A percentile compares a stretch with the other conserved stretches of the same genome.
phyloP scores from a whole-genome alignment of 2,113 vertebrate species.

The Athene cunicularia region DNA sequence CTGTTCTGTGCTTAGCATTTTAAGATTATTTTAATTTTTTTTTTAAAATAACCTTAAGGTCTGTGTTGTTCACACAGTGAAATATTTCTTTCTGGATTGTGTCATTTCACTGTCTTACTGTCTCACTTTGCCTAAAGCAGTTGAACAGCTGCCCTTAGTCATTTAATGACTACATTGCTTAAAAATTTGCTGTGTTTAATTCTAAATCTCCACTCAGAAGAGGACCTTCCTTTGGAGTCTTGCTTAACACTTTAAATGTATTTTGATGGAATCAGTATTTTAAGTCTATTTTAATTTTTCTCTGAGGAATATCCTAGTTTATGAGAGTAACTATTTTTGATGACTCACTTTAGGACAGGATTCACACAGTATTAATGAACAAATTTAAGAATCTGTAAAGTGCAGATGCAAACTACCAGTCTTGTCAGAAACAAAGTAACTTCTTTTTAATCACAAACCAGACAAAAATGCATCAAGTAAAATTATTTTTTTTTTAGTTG shows the following conservation, averaged over 20 bases:
- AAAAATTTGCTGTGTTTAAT: neutral
- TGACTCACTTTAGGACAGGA: neutral
- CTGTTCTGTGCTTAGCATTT: neutral
- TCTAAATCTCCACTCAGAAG: neutral
- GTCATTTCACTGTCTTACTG: neutral
- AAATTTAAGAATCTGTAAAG: neutral
- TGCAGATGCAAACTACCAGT: neutral
- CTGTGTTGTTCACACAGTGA: neutral
- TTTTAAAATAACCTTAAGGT: neutral
- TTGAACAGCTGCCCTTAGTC: neutral
- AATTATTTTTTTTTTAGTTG: neutral
- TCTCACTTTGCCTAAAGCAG: neutral
- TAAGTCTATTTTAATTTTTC: neutral
- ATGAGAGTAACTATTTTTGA: neutral
- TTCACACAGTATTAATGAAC: neutral
- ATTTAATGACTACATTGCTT: slow-evolving; percentile 1
- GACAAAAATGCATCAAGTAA: neutral
- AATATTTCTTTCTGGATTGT: neutral
- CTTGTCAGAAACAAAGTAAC: neutral
- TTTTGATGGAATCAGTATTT: neutral
- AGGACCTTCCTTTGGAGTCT: neutral
- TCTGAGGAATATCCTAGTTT: neutral
- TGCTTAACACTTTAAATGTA: neutral
- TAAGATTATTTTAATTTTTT: neutral
- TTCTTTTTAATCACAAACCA: neutral